These are phyloP conservation scores for Epiblema foenella DNA, from an alignment of 2,888 invertebrate genomes.

Conservation along the genomic window DNA sequence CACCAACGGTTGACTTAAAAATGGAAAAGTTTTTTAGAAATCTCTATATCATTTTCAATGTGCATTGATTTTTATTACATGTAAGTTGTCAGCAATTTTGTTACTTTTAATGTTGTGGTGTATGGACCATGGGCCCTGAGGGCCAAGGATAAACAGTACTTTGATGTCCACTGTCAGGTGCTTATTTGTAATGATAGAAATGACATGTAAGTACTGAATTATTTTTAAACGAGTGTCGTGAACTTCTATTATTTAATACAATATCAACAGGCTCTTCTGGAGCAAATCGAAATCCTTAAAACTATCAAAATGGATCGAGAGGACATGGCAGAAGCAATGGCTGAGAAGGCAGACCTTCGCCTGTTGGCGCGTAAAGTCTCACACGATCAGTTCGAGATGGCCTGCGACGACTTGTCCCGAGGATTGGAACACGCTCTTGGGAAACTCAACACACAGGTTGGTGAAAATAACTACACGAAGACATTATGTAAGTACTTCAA, in stretches of 20 bases:
- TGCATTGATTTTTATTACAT: too few relatives aligned
- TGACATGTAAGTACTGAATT: too few relatives aligned
- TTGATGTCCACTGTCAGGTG: too few relatives aligned
- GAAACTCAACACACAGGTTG: conserved; percentile 86
- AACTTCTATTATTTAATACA: not conserved
- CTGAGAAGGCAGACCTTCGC: conserved; percentile 90
- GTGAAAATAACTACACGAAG: not conserved
- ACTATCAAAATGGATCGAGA: conserved; percentile 88
- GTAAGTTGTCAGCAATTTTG: too few relatives aligned
- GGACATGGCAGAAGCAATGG: conserved; percentile 88
- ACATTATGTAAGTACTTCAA: not conserved
- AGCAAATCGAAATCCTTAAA: conserved; percentile 88
- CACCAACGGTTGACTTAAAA: too few relatives aligned
- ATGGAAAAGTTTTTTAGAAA: too few relatives aligned
- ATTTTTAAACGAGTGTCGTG: too few relatives aligned
- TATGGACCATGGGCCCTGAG: too few relatives aligned
- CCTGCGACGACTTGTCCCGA: conserved; percentile 87
- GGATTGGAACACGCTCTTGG: conserved; percentile 87
- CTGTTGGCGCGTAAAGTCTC: conserved; percentile 90
- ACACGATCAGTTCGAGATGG: conserved; percentile 88
- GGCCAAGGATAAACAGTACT: too few relatives aligned
- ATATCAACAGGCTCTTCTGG: conserved; percentile 81
- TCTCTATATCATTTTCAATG: too few relatives aligned
- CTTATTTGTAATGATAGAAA: too few relatives aligned
- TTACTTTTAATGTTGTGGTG: too few relatives aligned